phyloP scores from a whole-genome alignment of 2,797 vertebrate genomes.

The Avahi laniger region DNA sequence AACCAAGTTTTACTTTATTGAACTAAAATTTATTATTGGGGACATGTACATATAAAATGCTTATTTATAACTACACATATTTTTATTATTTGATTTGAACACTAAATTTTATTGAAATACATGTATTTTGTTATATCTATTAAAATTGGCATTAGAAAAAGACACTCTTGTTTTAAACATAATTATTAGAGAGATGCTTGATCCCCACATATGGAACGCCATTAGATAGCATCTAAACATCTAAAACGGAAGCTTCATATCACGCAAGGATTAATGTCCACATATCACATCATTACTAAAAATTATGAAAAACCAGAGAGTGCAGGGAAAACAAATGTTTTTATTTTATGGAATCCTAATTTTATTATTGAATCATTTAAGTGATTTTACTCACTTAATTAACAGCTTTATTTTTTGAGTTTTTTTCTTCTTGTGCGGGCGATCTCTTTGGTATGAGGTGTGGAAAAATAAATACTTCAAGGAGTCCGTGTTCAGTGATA shows the following conservation, averaged over 20 bases:
- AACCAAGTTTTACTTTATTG: neutral
- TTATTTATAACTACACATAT: neutral
- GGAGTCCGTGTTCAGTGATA: neutral
- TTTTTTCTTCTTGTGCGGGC: neutral
- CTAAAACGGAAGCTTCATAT: neutral
- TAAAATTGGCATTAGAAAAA: neutral
- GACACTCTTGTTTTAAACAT: neutral
- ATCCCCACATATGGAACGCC: neutral
- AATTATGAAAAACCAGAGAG: neutral
- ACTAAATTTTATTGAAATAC: neutral
- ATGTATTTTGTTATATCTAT: neutral
- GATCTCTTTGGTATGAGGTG: neutral
- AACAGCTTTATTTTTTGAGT: neutral
- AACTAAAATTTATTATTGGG: neutral
- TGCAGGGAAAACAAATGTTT: neutral
- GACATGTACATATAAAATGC: neutral
- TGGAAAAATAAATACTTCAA: neutral
- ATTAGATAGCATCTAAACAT: neutral
- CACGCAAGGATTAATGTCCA: neutral
- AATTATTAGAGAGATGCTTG: neutral
- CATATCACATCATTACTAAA: neutral
- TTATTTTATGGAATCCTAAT: neutral
- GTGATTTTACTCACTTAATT: neutral
- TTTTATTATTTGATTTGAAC: constrained; percentile 20
- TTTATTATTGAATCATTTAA: neutral